Base-by-base conservation (phyloP, 2,113 vertebrate genomes). In the Oplegnathus fasciatus region DNA sequence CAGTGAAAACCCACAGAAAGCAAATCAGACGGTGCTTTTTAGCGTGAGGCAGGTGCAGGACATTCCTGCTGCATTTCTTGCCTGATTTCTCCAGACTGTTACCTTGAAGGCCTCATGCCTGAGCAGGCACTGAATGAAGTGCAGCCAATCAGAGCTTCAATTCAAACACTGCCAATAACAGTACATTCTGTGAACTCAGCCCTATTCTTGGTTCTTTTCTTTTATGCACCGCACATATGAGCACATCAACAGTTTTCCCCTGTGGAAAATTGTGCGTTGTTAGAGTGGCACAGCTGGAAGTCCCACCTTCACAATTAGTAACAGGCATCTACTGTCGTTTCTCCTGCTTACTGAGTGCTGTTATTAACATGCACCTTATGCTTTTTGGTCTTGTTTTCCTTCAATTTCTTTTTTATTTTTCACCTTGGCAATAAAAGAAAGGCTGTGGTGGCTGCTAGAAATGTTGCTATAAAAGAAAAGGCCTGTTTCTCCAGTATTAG, bases 291-390 rank as follows among this genome's bases (percentile, higher is more conserved):
- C 84, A 86, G 86, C 83, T 88, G 85, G 65, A 78, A 69, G 80
- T 68, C 44, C 37, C 80, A 87, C 78, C 90, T 84, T 60, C 22
- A 76, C 64, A 86, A 83, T 89, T 78, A 89, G 65, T 28, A 10
- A 75, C 71, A 85, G 60, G 67, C 73, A 82, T 84, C 52, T 70
- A 40, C 32, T 68, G 75, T 48, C 69, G 28, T 80, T 81, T 71
- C 18, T 70, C 22, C 15, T 65, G 28, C 66, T 67, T 62, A 40
- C 46, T 52, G 46, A 78, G 32, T 57, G 50, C 8, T 68, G 32
- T 80, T 78, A 74, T 76, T 86, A 86, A 52, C 32, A 67, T 6
- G 30, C 72, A 83, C 57, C 30, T 54, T n/a, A 40, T 64, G 44
- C 61, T 65, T 66, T 54, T 34, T 78, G 71, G n/a, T 48, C 11